Percentiles rank a stretch among this genome's conserved stretches.
Conservation (phyloP, 2,888 invertebrate genomes). For the Lasius platythorax region DNA sequence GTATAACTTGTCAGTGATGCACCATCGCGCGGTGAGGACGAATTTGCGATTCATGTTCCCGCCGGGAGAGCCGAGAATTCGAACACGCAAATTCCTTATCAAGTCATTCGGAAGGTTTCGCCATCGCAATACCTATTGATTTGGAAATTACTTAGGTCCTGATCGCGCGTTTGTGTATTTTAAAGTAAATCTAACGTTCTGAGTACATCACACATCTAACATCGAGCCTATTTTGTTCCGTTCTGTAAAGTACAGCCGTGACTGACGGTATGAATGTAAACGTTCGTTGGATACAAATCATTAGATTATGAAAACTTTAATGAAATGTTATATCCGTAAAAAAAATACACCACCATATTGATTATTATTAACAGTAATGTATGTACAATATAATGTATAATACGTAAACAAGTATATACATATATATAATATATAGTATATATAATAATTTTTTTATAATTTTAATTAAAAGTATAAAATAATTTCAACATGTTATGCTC, state of each 20-base stretch:
- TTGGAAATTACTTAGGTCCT: slow-evolving; percentile 66
- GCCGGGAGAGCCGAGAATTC: slow-evolving; percentile 55
- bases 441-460: background rate
- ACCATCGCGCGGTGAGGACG: slow-evolving; percentile 57
- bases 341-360: background rate
- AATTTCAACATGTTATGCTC: background rate
- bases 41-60: slow-evolving; percentile 74
- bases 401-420: background rate
- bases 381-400: background rate
- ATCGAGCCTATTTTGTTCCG: background rate
- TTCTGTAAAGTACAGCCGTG: background rate
- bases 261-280: background rate
- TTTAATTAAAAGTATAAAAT: background rate
- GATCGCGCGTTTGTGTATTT: slow-evolving; percentile 17
- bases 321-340: background rate
- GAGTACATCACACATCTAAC: background rate
- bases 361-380: background rate
- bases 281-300: background rate
- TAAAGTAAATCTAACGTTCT: background rate
- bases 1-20: slow-evolving; percentile 52
- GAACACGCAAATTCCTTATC: slow-evolving; percentile 66
- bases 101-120: slow-evolving; percentile 62
- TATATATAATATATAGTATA: background rate
- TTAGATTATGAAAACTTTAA: background rate
- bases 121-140: slow-evolving; percentile 64